Base-by-base conservation (phyloP, 2,797 vertebrate species). In the Carcharodon carcharias region DNA sequence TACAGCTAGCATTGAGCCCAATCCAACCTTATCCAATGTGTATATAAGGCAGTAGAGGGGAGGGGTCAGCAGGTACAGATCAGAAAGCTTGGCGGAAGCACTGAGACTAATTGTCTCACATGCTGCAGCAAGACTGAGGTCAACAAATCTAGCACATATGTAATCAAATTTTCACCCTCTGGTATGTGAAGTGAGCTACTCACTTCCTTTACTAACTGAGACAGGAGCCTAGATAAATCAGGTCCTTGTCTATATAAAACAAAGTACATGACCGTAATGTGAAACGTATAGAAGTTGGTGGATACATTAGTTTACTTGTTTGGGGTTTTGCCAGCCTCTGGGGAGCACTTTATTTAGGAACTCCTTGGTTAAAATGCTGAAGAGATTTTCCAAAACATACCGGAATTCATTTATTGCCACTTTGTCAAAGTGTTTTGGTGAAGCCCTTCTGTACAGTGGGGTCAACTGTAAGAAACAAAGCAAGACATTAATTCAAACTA, bases 331-430 rank as follows among this genome's bases (percentile, higher is more conserved):
- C 65, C 67, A 65, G 11, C 7, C n/a, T 8, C 7, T 11, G 8
- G 18, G 35, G 63, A 67, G 9, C 40, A 26, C 91, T 67, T 40
- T 9, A 67, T 67, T 67, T 23, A 93, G 63, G 61, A 67, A 67
- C 8, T 31, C 18, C n/a, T 93, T 67, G 63, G 26, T 21, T 45
- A n/a, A 67, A 67, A 67, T 45, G 21, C 35, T 93, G 61, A 67
- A 65, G n/a, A n/a, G 61, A 93, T 26, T 93, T 71, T 54, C 65
- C 14, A 56, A 56, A 95, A 95, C 94, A 28, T 95, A 95, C 94
- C 69, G 1, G 12, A 95, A 28, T 73, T 54, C 54, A 73, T 50
- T 73, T 8, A 95, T 58, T 35, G 11, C 4, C 50, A 95, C 94
- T 95, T 71, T 56, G 45, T 73, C 28, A 56, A 95, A 95, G 69